Base-by-base conservation (phyloP, 2,797 vertebrate species). In the Micropoecilia bifurca region DNA sequence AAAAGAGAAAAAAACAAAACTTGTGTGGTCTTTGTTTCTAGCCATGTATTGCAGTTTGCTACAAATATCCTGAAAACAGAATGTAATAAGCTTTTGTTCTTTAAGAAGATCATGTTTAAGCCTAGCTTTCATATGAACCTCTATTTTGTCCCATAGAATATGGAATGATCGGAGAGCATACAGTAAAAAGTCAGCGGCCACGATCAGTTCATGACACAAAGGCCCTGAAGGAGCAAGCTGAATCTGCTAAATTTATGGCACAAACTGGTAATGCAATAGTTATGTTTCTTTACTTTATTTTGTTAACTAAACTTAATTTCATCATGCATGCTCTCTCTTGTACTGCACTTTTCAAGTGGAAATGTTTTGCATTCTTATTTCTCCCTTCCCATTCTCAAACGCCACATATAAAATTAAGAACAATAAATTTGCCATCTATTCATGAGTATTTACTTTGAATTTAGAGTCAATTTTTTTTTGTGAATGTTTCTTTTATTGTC, bases 221-320 rank as follows among this genome's bases (percentile, higher is more conserved):
- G 97, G 97, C 98, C 97, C 98, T 96, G 97, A 97, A 99, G 98
- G 99, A 99, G 96, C 98, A 97, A 98, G 98, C 98, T 97, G 99
- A 99, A 95, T 98, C 99, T 98, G 98, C 98, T 99, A 99, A 99
- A 99, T 99, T 99, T 99, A 99, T 99, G 99, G 98, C 99, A 99
- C 99, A 99, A 99, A 99, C 99, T 99, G 99, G 99, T 99, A 99
- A 99, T 99, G 98, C 96, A 97, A 97, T 98, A 99, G 98, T 98
- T 99, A 97, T 98, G 95, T 96, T 96, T 95, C 95, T 95, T 96
- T 95, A 93, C 93, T 95, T 95, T 96, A 93, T 95, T 95, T 95
- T 95, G 91, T 96, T 93, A 95, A 95, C 95, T 96, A 96, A 96
- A 96, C 92, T 94, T 96, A 96, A 96, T 96, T 95, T 97, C 98